A percentile compares a stretch with the other conserved stretches of the same genome.
phyloP scores from a whole-genome alignment of 2,888 invertebrate species.

The Exephanes ischioxanthus region DNA sequence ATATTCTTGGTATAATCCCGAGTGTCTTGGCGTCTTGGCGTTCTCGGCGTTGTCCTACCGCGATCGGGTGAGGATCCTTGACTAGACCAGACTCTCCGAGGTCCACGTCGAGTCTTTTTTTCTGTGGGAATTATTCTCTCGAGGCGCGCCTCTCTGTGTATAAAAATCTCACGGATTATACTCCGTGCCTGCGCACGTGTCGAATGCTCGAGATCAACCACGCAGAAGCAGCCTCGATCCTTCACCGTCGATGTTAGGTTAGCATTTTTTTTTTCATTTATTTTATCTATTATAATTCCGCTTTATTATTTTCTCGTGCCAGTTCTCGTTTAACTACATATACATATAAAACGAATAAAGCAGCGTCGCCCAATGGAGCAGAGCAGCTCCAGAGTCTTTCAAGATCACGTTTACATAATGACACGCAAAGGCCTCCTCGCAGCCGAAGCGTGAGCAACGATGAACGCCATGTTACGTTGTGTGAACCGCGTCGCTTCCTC shows the following conservation, averaged over 20 bases:
- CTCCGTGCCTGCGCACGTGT: background rate
- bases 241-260: slow-evolving; percentile 15
- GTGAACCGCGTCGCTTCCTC: background rate
- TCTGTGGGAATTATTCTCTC: slow-evolving; percentile 57
- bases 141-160: slow-evolving; percentile 43
- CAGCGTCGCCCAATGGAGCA: background rate
- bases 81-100: slow-evolving; percentile 42
- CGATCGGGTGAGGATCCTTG: slow-evolving; percentile 45
- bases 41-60: slow-evolving; percentile 7
- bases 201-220: slow-evolving; percentile 22
- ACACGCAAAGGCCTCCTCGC: background rate
- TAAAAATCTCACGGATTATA: slow-evolving; percentile 20
- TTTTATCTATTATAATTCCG: background rate
- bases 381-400: background rate
- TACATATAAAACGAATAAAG: background rate
- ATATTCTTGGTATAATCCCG: slow-evolving; percentile 10
- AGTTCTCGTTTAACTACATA: background rate
- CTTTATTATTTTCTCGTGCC: slow-evolving; percentile 19
- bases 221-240: slow-evolving; percentile 54
- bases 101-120: slow-evolving; percentile 13
- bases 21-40: background rate
- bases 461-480: slow-evolving; percentile 5
- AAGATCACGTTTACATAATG: slow-evolving; percentile 14
- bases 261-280: slow-evolving; percentile 3
- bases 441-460: background rate